Evolutionary conservation across 2,888 invertebrate species (phyloP), one percentile per base, ranked within the genome.

Genomic region (Capitulum mitella): DNA sequence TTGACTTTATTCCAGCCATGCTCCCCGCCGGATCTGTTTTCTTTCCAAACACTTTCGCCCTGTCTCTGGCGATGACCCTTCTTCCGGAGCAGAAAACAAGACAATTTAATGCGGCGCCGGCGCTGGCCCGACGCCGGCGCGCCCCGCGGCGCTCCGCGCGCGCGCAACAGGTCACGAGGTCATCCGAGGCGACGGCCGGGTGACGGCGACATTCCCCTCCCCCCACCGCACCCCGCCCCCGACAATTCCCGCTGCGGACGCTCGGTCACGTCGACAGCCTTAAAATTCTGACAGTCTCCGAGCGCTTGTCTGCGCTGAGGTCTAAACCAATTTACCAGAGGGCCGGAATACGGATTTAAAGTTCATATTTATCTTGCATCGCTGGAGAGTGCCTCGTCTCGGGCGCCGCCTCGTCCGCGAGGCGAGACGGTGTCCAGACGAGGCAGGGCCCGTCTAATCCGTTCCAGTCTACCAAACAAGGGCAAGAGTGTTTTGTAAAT

Each of bases 61-160:
- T 70, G 70, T 70, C 70, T 29, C 37, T 19, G 37, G 40, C 70
- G 70, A 70, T 70, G 70, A 70, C 70, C 70, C 70, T 70, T 70
- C 37, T 70, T 70, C 70, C 37, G 40, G 70, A 40, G 26, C 70
- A 40, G 70, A 70, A 70, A 70, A 70, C 70, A 70, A 70, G 37
- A 70, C 70, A 26, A 29, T 34, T 19, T 37, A 40, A 70, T 70
- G 70, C 19, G 26, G 40, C 70, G 19, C 34, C 19, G 32, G 64
- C 40, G 70, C 8, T 26, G 37, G 37, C 1, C 70, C 40, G 70
- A 19, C 26, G 70, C 40, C 70, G 22, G 16, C 70, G 6, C 6
- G 37, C 37, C 40, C 6, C 22, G 1, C 1, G 34, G 14, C 64
- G 1, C 34, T 19, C 64, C n/a, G n/a, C 43, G 43, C 43, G 12